phyloP scores from a whole-genome alignment of 2,113 vertebrate genomes.

The Cavia aperea region DNA sequence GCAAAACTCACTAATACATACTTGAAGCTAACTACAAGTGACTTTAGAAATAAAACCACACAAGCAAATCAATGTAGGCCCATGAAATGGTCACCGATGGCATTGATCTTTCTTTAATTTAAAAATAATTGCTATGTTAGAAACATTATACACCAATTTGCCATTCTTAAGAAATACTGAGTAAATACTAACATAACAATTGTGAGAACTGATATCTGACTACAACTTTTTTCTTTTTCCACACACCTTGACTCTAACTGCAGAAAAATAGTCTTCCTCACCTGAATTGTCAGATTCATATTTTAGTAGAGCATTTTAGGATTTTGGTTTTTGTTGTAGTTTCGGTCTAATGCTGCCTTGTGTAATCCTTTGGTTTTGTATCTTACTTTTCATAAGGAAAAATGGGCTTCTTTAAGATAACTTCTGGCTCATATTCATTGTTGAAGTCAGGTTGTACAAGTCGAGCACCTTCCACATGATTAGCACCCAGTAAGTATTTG shows the following conservation, averaged over 20 bases:
- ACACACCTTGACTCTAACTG: background rate
- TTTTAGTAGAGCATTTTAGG: background rate
- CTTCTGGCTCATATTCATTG: background rate
- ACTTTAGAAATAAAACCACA: constrained; percentile 16
- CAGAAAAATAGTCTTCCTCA: background rate
- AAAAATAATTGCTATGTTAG: background rate
- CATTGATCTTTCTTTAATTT: background rate
- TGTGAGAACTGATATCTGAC: background rate
- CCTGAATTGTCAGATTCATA: background rate
- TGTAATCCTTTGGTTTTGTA: background rate
- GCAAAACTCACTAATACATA: background rate
- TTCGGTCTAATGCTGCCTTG: background rate
- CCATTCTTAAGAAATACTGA: background rate
- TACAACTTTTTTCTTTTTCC: background rate
- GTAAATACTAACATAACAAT: background rate
- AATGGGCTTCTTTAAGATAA: background rate
- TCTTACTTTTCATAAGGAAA: background rate
- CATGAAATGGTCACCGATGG: background rate
- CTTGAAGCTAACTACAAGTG: background rate
- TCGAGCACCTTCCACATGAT: background rate
- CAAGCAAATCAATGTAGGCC: background rate
- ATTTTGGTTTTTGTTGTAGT: background rate
- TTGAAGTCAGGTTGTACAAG: background rate
- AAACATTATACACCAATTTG: background rate
- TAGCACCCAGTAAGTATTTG: background rate